These are phyloP conservation scores for Apis laboriosa DNA, from an alignment of 1,140 invertebrate species.

Conservation along the genomic window DNA sequence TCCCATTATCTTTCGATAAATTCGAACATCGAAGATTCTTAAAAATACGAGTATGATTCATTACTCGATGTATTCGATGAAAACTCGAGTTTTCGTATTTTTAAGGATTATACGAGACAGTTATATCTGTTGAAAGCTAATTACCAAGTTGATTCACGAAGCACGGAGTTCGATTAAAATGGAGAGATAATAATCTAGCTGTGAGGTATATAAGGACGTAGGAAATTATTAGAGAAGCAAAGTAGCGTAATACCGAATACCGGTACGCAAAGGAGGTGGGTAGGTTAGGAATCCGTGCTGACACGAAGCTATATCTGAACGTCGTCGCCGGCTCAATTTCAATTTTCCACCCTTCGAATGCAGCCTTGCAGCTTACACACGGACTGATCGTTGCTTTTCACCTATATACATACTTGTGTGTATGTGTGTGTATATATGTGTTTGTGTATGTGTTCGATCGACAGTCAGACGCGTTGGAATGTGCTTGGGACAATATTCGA, in stretches of 20 bases:
- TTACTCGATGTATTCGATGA: too few relatives aligned
- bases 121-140: not conserved
- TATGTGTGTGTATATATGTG: too few relatives aligned
- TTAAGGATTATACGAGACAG: too few relatives aligned
- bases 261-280: not conserved
- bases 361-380: constrained; percentile 55
- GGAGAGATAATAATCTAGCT: too few relatives aligned
- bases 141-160: not conserved
- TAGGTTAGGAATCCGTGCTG: constrained; percentile 19
- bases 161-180: too few relatives aligned
- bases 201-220: not conserved
- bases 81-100: too few relatives aligned
- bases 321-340: constrained; percentile 59
- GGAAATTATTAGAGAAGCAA: constrained; percentile 23
- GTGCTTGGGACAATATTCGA: constrained; percentile 56
- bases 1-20: not conserved
- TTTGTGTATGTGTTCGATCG: constrained; percentile 35
- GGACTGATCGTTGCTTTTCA: constrained; percentile 11
- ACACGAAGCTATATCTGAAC: constrained; percentile 35
- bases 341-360: constrained; percentile 65
- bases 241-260: constrained; percentile 12
- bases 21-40: not conserved
- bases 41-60: too few relatives aligned
- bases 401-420: too few relatives aligned
- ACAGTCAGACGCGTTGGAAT: constrained; percentile 47